Evolutionary conservation across 1,140 invertebrate species (phyloP), one percentile per base, ranked within the genome.

Genomic region (Ceratosolen solmsi): DNA sequence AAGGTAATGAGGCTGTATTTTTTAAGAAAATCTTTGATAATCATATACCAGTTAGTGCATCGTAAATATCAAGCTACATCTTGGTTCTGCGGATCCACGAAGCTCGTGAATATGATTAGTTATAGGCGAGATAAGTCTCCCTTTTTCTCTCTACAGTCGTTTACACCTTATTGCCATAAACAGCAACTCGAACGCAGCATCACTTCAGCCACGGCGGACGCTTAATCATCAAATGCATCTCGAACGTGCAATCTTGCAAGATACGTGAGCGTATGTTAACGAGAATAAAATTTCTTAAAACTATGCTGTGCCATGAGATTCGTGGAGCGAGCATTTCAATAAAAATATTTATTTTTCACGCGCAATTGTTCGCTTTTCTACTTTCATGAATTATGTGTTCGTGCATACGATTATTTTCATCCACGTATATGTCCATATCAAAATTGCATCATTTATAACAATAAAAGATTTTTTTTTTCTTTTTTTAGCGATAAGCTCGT

Each of bases 151-250:
- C 2, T 46, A 1, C 8, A 74, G 76, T 79, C 76, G 82, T 79
- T 82, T 79, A 65, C 82, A 83, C 70, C 58, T 78, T 79, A 79
- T 78, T 60, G 80, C 56, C 46, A 38, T 41, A 73, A 80, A 51
- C 36, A 33, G 9, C 33, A 27, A 51, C 60, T 73, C 38, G n/a
- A 30, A 72, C 49, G 65, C 17, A 65, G 27, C 75, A 74, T n/a
- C 72, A 46, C 0, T 1, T 58, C 15, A 33, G 22, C 65, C 25
- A 54, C 30, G 56, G 30, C 58, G 15, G 15, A 30, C 70, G 58
- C 82, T 79, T 79, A 83, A 83, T 79, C 79, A 80, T 81, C 73
- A 74, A 83, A 79, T 77, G 80, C 65, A 79, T 77, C 81, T 65
- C 79, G 46, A 84, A 80, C 75, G 54, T 71, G 83, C 82, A 82